Conservation (phyloP, 1,140 invertebrate genomes). For the Ganaspis sp. region DNA sequence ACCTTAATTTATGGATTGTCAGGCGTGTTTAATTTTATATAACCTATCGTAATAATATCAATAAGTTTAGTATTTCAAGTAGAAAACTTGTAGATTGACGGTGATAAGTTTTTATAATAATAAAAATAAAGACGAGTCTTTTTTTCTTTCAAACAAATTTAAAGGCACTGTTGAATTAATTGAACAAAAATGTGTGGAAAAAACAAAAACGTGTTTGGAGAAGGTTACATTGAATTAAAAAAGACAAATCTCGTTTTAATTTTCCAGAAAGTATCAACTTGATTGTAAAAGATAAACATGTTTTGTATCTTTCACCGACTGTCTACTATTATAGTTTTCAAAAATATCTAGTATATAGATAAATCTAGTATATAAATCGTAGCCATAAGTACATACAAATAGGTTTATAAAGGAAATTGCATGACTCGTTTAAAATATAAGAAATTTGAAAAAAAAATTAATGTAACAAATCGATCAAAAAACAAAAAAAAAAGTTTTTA, state of each 20-base stretch:
- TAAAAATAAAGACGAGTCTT: background rate
- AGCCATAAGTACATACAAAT: background rate
- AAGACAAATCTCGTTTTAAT: background rate
- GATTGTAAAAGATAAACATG: no score
- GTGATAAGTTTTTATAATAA: background rate
- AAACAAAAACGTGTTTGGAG: no score
- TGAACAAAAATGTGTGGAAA: no score
- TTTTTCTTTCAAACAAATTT: background rate
- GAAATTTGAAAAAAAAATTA: background rate
- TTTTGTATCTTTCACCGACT: no score
- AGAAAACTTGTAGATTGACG: background rate
- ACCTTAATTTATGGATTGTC: conserved; percentile 25
- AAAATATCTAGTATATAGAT: no score
- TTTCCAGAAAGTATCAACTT: no score
- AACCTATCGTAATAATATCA: conserved; percentile 8
- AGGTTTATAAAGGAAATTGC: background rate
- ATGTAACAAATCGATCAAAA: background rate
- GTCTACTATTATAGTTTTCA: no score
- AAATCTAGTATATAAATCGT: no score
- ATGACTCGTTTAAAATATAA: background rate
- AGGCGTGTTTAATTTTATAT: conserved; percentile 17
- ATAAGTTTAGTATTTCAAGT: conserved; percentile 16
- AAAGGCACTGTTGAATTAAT: no score
- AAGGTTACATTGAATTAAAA: background rate
- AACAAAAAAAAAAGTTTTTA: background rate